Conservation (phyloP, 1,140 invertebrate species). For the Aphaenogaster ashmeadi region DNA sequence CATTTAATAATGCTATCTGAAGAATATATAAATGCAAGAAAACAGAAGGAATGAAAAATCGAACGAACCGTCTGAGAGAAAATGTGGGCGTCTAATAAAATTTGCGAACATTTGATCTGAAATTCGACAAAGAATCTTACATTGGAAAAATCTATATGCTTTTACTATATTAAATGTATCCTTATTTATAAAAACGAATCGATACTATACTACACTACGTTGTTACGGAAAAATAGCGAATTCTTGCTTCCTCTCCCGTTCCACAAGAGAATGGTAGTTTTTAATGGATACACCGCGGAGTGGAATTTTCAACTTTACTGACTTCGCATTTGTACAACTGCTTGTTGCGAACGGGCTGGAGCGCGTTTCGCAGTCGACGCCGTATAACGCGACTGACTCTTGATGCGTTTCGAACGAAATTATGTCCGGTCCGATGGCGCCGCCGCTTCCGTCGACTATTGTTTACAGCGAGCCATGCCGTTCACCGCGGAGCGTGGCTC, state of each 20-base stretch:
- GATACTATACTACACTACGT: neutral
- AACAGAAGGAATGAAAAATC: neutral
- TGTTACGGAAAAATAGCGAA: neutral
- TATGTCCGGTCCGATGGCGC: conserved; percentile 47
- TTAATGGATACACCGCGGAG: neutral
- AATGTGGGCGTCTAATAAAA: neutral
- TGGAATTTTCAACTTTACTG: conserved; percentile 33
- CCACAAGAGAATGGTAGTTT: neutral
- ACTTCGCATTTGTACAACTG: conserved; percentile 36
- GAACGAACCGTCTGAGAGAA: neutral
- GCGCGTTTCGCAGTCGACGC: neutral
- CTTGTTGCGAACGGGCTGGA: conserved; percentile 8
- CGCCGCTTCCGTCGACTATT: conserved; percentile 47
- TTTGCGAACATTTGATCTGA: neutral
- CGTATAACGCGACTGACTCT: conserved; percentile 10
- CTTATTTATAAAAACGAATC: neutral
- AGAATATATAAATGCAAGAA: neutral
- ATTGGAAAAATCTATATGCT: neutral
- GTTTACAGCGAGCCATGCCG: conserved; percentile 40
- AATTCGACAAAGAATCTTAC: neutral
- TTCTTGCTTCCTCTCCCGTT: neutral
- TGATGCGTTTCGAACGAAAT: conserved; percentile 50
- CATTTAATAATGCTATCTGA: neutral
- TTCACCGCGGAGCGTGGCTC: conserved; percentile 10
- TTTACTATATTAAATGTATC: neutral